Evolutionary conservation across 2,797 vertebrate genomes (phyloP).

Genomic region (Pangasius macronema): DNA sequence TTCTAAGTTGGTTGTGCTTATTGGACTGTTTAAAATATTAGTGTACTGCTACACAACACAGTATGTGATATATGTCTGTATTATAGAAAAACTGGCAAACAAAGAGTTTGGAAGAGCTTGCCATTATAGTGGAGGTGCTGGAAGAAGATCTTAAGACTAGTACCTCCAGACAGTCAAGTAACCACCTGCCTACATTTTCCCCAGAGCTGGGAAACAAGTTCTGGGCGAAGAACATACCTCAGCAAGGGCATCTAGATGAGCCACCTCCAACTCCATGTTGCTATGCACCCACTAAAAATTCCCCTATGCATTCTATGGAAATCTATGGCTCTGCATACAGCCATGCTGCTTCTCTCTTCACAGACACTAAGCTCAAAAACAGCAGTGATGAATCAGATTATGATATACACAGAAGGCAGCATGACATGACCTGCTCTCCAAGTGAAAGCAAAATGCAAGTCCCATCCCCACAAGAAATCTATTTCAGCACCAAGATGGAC

Average conservation of each 20-base stretch:
- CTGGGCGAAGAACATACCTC: not conserved
- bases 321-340: conserved; percentile 18
- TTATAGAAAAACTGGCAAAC: conserved; percentile 69
- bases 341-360: conserved; percentile 11
- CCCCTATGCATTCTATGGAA: conserved; percentile 25
- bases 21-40: not conserved
- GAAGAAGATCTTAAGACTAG: conserved; percentile 79
- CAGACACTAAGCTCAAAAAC: conserved; percentile 47
- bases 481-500: conserved; percentile 33
- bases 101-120: conserved; percentile 79
- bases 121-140: conserved; percentile 83
- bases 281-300: conserved; percentile 21
- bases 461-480: conserved; percentile 39
- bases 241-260: not conserved
- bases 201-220: conserved; percentile 38
- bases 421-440: conserved; percentile 50
- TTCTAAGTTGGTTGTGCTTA: not conserved
- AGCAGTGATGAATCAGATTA: conserved; percentile 62
- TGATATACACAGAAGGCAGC: conserved; percentile 59
- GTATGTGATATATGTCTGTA: not conserved
- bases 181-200: not conserved
- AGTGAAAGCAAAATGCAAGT: conserved; percentile 17
- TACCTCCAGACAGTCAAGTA: conserved; percentile 15
- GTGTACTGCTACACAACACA: not conserved
- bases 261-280: not conserved